phyloP scores from a whole-genome alignment of 2,888 invertebrate genomes.

The Oscheius sp. region DNA sequence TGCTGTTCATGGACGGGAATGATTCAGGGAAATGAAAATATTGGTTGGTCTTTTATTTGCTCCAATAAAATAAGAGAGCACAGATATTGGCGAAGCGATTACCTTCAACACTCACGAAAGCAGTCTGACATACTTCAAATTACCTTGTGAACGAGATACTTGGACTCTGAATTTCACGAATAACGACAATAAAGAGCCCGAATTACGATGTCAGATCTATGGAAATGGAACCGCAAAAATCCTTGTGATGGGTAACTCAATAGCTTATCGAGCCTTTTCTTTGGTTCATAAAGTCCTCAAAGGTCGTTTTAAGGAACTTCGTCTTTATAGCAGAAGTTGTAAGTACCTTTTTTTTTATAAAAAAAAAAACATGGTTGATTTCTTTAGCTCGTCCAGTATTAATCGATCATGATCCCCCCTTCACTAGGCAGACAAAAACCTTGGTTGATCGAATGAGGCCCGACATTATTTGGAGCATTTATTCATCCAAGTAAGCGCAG shows the following conservation, averaged over 20 bases:
- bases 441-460: background rate
- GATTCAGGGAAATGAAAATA: background rate
- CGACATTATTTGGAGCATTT: background rate
- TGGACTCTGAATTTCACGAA: conserved; percentile 1
- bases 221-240: conserved; percentile 1
- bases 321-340: conserved; percentile 12
- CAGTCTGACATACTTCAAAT: background rate
- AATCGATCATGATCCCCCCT: background rate
- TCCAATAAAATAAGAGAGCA: no score
- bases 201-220: background rate
- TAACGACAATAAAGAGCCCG: background rate
- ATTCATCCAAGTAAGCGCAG: background rate
- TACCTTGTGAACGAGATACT: background rate
- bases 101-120: background rate
- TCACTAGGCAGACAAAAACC: background rate
- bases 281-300: background rate
- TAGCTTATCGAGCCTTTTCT: conserved; percentile 7
- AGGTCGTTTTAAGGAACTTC: conserved; percentile 9
- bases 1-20: background rate
- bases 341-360: background rate
- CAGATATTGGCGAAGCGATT: conserved; percentile 11
- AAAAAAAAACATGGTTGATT: background rate
- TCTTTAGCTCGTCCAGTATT: conserved; percentile 7
- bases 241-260: conserved; percentile 5
- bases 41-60: background rate